Conservation (phyloP, 1,140 invertebrate genomes). For the Sarcophaga bullata region DNA sequence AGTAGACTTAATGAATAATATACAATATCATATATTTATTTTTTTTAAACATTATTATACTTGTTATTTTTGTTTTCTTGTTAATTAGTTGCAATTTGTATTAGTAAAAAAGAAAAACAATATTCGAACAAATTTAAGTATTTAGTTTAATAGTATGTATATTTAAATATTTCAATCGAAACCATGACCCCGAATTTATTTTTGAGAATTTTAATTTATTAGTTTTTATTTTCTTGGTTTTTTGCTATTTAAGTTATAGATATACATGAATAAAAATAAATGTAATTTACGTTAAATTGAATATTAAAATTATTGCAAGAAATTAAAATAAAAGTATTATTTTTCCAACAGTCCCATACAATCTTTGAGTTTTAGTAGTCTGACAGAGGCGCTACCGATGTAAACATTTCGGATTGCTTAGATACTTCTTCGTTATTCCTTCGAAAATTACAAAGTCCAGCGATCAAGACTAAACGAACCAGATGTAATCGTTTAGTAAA, state of each 20-base stretch:
- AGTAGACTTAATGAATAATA: too few relatives aligned
- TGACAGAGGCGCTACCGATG: too few relatives aligned
- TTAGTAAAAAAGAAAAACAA: not conserved
- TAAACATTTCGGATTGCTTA: too few relatives aligned
- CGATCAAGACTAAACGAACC: too few relatives aligned
- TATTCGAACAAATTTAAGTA: not conserved
- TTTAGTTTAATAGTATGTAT: not conserved
- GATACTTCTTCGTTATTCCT: too few relatives aligned
- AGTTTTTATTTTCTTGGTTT: not conserved
- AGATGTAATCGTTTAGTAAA: too few relatives aligned
- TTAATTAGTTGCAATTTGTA: slow-evolving; percentile 6
- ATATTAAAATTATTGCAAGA: too few relatives aligned
- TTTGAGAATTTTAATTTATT: slow-evolving; percentile 9
- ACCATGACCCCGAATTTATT: not conserved
- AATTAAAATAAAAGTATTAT: too few relatives aligned
- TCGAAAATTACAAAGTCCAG: too few relatives aligned
- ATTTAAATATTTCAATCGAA: not conserved
- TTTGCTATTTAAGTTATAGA: not conserved
- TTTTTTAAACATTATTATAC: not conserved
- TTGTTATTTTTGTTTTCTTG: slow-evolving; percentile 15
- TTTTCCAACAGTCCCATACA: too few relatives aligned
- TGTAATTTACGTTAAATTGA: too few relatives aligned
- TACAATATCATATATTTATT: not conserved
- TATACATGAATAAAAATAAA: not conserved
- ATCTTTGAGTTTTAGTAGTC: too few relatives aligned